A percentile compares a stretch with the other conserved stretches of the same genome.
Conservation (phyloP, 1,140 invertebrate species). For the Macrobrachium rosenbergii region DNA sequence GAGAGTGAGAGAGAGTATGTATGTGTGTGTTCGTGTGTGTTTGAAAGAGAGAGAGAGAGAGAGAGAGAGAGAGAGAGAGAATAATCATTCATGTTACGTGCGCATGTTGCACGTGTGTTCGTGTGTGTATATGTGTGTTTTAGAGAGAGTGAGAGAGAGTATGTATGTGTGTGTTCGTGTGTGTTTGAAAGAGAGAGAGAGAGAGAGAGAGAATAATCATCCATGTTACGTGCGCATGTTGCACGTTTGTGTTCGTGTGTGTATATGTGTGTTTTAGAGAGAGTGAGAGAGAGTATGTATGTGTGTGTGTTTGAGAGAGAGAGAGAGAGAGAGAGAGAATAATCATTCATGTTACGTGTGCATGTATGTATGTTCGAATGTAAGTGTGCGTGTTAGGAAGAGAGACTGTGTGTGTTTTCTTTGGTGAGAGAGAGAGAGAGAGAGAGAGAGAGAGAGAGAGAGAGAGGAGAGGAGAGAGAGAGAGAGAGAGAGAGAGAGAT, state of each 20-base stretch:
- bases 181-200: neutral
- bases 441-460: constrained; percentile 23
- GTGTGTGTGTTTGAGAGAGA: too few relatives aligned
- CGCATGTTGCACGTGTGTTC: constrained; percentile 10
- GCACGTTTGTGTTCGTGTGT: too few relatives aligned
- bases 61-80: constrained; percentile 4
- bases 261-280: too few relatives aligned
- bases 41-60: too few relatives aligned
- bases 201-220: constrained; percentile 18
- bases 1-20: too few relatives aligned
- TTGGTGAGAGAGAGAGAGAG: constrained; percentile 19
- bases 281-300: too few relatives aligned
- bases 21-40: too few relatives aligned
- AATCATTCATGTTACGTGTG: neutral
- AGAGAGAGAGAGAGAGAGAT: constrained; percentile 19
- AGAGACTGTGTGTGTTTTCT: neutral
- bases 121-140: constrained; percentile 4
- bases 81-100: neutral
- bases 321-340: neutral
- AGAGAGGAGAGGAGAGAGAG: constrained; percentile 2
- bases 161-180: neutral
- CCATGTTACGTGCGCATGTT: too few relatives aligned
- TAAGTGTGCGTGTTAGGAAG: neutral
- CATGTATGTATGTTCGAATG: constrained; percentile 13
- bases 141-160: neutral